A percentile compares a stretch with the other conserved stretches of the same genome.
Conservation (phyloP, 2,113 vertebrate species). For the Python bivittatus region DNA sequence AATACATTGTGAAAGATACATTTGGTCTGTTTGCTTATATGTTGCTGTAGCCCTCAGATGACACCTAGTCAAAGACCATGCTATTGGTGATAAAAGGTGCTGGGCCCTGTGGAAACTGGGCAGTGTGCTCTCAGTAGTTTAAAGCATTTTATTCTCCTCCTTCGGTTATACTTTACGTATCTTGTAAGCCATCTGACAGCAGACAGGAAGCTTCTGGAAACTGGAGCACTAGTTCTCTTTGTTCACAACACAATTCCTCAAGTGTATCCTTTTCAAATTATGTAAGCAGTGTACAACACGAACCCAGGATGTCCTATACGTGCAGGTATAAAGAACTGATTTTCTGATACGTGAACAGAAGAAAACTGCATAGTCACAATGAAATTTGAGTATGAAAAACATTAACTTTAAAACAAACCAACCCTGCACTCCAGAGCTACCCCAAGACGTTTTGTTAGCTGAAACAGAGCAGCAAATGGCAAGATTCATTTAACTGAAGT, state of each 20-base stretch:
- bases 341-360: not conserved
- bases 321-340: not conserved
- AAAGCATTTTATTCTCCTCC: constrained; percentile 7
- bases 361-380: not conserved
- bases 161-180: not conserved
- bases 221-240: constrained; percentile 10
- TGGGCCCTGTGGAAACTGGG: not conserved
- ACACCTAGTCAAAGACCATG: not conserved
- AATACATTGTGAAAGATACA: not conserved
- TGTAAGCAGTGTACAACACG: not conserved
- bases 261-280: constrained; percentile 15
- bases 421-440: not conserved
- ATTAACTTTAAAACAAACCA: rapidly evolving
- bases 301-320: not conserved
- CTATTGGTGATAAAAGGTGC: constrained; percentile 23
- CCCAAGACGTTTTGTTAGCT: not conserved
- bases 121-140: not conserved
- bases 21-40: not conserved
- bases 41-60: not conserved
- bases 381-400: not conserved
- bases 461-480: not conserved
- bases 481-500: not conserved
- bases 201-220: constrained; percentile 15
- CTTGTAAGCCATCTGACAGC: constrained; percentile 22
- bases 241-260: not conserved